Evolutionary conservation across 2,113 vertebrate genomes (phyloP), one percentile per base, ranked within the genome.

Genomic region (Ailuropoda melanoleuca): DNA sequence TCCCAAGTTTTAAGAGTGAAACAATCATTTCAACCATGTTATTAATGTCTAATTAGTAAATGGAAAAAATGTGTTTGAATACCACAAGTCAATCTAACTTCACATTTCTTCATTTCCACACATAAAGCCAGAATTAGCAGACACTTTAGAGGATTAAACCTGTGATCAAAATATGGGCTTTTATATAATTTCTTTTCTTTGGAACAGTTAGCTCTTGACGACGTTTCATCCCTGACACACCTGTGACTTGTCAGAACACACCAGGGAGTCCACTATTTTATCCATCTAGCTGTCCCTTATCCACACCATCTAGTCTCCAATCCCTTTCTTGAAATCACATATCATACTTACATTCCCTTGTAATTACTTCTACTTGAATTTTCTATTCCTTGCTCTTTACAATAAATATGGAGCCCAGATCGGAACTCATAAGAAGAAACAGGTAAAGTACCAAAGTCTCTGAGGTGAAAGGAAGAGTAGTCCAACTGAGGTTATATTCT

Each of bases 11-110:
- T 62, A 86, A 93, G 72, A 87, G 72, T 80, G 15, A 80, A 93
- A 75, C 31, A 48, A 90, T 80, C 29, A 64, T 74, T 84, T 90
- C 4, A 37, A 81, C 10, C 14, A 74, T 78, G 39, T 70, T 81
- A 80, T 81, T 96, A 92, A 93, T 90, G 74, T 94, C 34, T 94
- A 85, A 88, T 60, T 88, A 82, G 77, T 82, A 95, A 97, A 68
- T 89, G 31, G 11, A 48, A n/a, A 84, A 70, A 81, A 74, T 6
- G 8, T 34, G 2, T 78, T 85, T 96, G 34, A 85, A 93, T 95
- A 82, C 11, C 29, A 77, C 8, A 75, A 92, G 9, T 89, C 55
- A 39, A 14, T 83, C 75, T 91, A 86, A 88, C 21, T 86, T 80
- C 82, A 91, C 34, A 87, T 93, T 95, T 91, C 37, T 74, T 91